Evolutionary conservation across 2,797 vertebrate species (phyloP), one percentile per base, ranked within the genome.

Genomic region (Tokudaia tokunoshimensis): DNA sequence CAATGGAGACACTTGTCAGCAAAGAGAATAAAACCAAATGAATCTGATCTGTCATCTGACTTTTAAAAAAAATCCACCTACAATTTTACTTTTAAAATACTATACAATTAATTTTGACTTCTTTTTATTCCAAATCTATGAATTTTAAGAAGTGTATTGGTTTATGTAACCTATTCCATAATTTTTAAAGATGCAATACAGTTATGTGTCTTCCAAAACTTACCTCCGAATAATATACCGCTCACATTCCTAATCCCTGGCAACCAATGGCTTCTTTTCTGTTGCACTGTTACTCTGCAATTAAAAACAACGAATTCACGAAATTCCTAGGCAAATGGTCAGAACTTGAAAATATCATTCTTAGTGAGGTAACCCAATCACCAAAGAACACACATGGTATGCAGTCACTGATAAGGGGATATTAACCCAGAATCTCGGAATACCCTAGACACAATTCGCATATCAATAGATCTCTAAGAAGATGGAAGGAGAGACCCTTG

Each of bases 1-100:
- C n/a, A 50, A 79, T 61, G 83, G 61, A 93, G 86, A 74, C 72
- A 31, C 78, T 89, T 92, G n/a, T 89, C 37, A 59, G 57, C n/a
- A 89, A 55, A 44, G 29, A 14, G 59, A 79, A 80, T 89, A 59
- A 81, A 22, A 55, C 29, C 26, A 74, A 74, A 20, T 55, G 6
- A 9, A n/a, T 52, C 31, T 91, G 74, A n/a, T 52, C 52, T 83
- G 74, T 31, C 37, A 82, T 10, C n/a, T 76, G 57, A 74, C 37
- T 72, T 59, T 22, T 17, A 29, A 67, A 94, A 63, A 94, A 67
- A 4, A 5, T 74, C 26, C 20, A 22, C 57, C 15, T 14, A 57
- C 55, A 57, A 57, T 57, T 61, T 63, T 26, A 24, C 10, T 81
- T 94, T 92, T 78, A 63, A 76, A 80, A 52, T 81, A 90, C 81